A percentile compares a stretch with the other conserved stretches of the same genome.
These are phyloP conservation scores for Chelonia mydas DNA, from an alignment of 2,797 vertebrate genomes.

Conservation along the genomic window DNA sequence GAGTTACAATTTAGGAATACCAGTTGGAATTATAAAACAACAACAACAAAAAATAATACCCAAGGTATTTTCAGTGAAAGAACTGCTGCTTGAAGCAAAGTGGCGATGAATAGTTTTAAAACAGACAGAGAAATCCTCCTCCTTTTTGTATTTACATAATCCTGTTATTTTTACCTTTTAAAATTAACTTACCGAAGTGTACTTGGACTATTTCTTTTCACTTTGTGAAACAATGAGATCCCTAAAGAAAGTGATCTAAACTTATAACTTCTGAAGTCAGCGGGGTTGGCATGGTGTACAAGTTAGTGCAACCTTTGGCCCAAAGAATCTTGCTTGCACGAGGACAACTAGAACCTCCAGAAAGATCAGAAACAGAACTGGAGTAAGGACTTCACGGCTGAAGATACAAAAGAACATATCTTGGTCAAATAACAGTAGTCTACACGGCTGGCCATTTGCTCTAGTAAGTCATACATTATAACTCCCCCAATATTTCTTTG, in stretches of 20 bases:
- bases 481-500: background rate
- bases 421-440: background rate
- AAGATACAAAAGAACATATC: background rate
- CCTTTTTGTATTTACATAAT: background rate
- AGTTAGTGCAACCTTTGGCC: background rate
- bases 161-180: background rate
- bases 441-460: background rate
- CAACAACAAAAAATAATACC: background rate
- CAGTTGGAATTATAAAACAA: background rate
- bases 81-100: background rate
- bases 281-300: background rate
- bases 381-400: background rate
- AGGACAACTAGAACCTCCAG: background rate
- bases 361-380: background rate
- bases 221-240: background rate
- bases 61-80: fast-evolving
- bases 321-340: background rate
- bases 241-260: background rate
- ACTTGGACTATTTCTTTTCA: background rate
- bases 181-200: background rate
- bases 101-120: background rate
- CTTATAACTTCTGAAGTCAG: background rate
- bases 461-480: background rate
- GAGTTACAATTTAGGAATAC: background rate
- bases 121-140: background rate